phyloP scores from a whole-genome alignment of 2,888 invertebrate genomes.

The Ceramica pisi region DNA sequence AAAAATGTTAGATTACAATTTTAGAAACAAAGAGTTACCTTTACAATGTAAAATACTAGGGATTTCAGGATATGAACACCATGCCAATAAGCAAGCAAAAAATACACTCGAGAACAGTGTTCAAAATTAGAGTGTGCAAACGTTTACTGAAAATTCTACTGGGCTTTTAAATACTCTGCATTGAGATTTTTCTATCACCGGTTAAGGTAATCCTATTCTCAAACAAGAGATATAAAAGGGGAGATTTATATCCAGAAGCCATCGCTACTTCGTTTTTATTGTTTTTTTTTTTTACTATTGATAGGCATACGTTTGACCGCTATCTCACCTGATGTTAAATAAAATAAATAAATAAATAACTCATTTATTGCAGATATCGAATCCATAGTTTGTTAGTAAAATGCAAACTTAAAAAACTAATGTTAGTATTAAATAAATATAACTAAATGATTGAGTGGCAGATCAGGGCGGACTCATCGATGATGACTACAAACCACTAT shows the following conservation, averaged over 20 bases:
- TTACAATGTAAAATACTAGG: background rate
- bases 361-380: too few relatives aligned
- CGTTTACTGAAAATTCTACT: background rate
- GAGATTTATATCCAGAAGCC: background rate
- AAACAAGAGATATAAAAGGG: background rate
- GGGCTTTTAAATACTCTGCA: background rate
- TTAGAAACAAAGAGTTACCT: background rate
- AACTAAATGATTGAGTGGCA: too few relatives aligned
- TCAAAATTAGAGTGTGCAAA: background rate
- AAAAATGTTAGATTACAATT: background rate
- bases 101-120: slow-evolving; percentile 1
- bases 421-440: too few relatives aligned
- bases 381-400: too few relatives aligned
- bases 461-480: too few relatives aligned
- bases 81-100: background rate
- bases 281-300: too few relatives aligned
- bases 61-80: background rate
- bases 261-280: background rate
- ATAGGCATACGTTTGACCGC: too few relatives aligned
- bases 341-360: too few relatives aligned
- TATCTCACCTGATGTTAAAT: too few relatives aligned
- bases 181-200: background rate
- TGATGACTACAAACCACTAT: too few relatives aligned
- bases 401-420: too few relatives aligned
- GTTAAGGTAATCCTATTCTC: background rate